Evolutionary conservation across 1,140 invertebrate genomes (phyloP), one percentile per base, ranked within the genome.

Genomic region (Notospermus geniculatus): DNA sequence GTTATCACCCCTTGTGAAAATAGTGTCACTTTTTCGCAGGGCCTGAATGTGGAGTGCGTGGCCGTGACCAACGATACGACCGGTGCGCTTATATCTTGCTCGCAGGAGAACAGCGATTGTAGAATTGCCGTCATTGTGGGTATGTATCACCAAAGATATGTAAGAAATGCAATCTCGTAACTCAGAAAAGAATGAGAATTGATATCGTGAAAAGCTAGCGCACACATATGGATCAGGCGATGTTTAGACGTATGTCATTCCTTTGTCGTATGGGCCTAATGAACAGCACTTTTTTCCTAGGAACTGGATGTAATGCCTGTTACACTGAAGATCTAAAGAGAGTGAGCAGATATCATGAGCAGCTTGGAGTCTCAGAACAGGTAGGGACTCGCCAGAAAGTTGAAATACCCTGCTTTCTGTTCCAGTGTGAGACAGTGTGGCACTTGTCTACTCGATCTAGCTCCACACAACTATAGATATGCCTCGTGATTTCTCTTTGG

Each of bases 21-120:
- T 7, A 4, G 32, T 4, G 32, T 7, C 4, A 36, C 32, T 72
- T 67, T 69, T 55, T 73, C 73, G 30, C 82, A 93, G 91, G 91
- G 92, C 75, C 85, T 95, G 57, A 84, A 90, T 65, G 92, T 98
- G 68, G 88, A 92, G 67, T 91, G 97, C 60, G 90, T 93, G 82
- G 96, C 93, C 57, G 91, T 98, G 66, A 85, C 98, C 64, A 98
- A 98, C 80, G 96, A 98, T 78, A 97, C 96, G 29, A 97, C 93
- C 5, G 96, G 96, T 57, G 95, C 95, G 22, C 84, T 98, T 53
- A 97, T 98, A 93, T 96, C 95, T 1, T 98, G 95, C 83, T 93
- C 95, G 54, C 93, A 93, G 86, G 90, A 91, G 76, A 92, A 96
- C 73, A 87, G 84, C 65, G 87, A 90, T 73, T 96, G 93, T 83